Conservation (phyloP, 1,140 invertebrate species). For the Caerostris extrusa region DNA sequence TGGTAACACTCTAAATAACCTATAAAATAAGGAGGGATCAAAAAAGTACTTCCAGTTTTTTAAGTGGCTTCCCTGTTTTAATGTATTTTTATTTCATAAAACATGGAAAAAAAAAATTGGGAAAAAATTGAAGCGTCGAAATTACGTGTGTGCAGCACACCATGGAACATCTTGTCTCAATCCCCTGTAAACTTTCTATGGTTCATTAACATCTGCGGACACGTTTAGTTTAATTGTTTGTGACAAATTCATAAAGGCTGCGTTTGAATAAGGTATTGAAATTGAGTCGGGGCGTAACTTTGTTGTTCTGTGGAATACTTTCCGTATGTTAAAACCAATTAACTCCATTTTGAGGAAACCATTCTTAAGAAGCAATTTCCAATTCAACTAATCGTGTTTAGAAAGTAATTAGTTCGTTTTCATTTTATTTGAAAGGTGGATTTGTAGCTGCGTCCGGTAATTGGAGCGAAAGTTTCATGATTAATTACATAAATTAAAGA, state of each 20-base stretch:
- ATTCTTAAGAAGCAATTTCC: constrained; percentile 27
- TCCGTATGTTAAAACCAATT: constrained; percentile 16
- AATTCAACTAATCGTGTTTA: constrained; percentile 2
- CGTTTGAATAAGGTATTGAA: background rate
- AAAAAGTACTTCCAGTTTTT: too few relatives aligned
- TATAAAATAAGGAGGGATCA: too few relatives aligned
- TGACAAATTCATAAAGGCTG: background rate
- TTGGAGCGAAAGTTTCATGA: background rate
- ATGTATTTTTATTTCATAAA: too few relatives aligned
- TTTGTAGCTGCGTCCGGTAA: constrained; percentile 1
- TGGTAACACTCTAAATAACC: too few relatives aligned
- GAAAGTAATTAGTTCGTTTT: constrained; percentile 35
- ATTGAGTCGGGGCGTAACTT: background rate
- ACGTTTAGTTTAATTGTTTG: background rate
- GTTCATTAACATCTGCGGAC: background rate
- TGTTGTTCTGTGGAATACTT: background rate
- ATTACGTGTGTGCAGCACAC: too few relatives aligned
- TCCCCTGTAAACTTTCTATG: too few relatives aligned
- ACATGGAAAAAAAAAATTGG: too few relatives aligned
- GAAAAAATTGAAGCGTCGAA: too few relatives aligned
- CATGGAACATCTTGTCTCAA: too few relatives aligned
- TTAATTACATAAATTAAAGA: constrained; percentile 33
- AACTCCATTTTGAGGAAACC: constrained; percentile 18
- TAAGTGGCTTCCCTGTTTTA: too few relatives aligned
- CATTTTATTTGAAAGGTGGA: constrained; percentile 21